Percentiles rank a stretch among this genome's conserved stretches.
phyloP scores from a whole-genome alignment of 1,140 invertebrate species.

The Trigoniulus corallinus region DNA sequence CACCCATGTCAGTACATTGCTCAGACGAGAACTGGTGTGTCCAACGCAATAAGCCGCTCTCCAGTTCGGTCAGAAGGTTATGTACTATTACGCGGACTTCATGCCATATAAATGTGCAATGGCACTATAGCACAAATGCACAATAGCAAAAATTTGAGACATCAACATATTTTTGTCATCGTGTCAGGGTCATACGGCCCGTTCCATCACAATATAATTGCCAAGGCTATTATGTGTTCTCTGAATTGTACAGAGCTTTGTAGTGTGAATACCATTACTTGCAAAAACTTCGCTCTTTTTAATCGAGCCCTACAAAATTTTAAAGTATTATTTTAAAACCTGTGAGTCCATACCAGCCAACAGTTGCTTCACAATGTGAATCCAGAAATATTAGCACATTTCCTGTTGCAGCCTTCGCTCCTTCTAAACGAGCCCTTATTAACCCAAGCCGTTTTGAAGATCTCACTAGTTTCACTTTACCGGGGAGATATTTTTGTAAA shows the following conservation, averaged over 20 bases:
- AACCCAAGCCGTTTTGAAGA: constrained; percentile 58
- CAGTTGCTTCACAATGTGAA: constrained; percentile 82
- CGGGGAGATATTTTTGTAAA: constrained; percentile 33
- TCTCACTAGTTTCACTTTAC: constrained; percentile 52
- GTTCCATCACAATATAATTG: no score
- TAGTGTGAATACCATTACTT: no score
- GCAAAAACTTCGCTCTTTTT: no score
- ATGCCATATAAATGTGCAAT: no score
- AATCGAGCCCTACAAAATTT: background rate
- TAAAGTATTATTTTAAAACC: background rate
- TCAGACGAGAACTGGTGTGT: no score
- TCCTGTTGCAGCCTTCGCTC: constrained; percentile 55
- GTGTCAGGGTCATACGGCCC: no score
- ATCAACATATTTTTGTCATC: background rate
- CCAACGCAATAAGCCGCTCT: no score
- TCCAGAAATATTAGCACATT: constrained; percentile 84
- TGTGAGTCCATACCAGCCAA: constrained; percentile 52
- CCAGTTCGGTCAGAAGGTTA: no score
- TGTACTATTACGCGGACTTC: no score
- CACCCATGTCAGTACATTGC: no score
- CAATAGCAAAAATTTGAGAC: background rate
- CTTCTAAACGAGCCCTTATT: constrained; percentile 64
- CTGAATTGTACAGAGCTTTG: no score
- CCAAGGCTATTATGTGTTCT: no score
- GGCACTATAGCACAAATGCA: background rate